Evolutionary conservation across 2,888 invertebrate species (phyloP), one percentile per base, ranked within the genome.

Genomic region (Drosophila testacea): DNA sequence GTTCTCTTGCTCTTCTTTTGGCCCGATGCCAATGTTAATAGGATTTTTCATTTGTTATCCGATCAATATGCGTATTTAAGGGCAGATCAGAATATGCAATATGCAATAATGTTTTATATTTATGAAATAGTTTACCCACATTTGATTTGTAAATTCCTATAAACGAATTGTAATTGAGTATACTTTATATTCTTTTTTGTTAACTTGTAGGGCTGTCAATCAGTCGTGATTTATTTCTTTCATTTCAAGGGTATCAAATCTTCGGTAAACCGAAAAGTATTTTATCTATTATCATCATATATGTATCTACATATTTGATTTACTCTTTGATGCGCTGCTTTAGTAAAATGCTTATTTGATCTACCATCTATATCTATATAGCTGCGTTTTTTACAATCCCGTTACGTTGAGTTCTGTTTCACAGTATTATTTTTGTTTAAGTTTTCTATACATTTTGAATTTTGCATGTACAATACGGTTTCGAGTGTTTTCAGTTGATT

Each of bases 381-480:
- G 57, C 36, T 30, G 16, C n/a, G 27, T 11, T 59, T 4, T 4
- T 7, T 9, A 52, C 28, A 5, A n/a, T n/a, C n/a, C 32, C 11
- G 4, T 42, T 27, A n/a, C 6, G 11, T 41, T 57, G 13, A 4
- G 57, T 16, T 47, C n/a, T 42, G 10, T 42, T 30, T 34, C 34
- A 34, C 34, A 50, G 50, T 50, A 36, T 56, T 42, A 55, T 60
- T 51, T 51, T 51, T 51, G 1, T n/a, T 47, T 13, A 16, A 16
- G 6, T 39, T 38, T n/a, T 16, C 16, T 30, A 34, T 52, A 22
- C 22, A 22, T 22, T 22, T 22, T 22, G 22, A 22, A 22, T 22
- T 22, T 48, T 64, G 34, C 59, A 57, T 59, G 59, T 42, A 51
- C 22, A 22, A 52, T 39, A n/a, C n/a, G 41, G 32, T 61, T 42